Percentiles rank a stretch among this genome's conserved stretches.
Conservation (phyloP, 1,140 invertebrate genomes). For the Drosophila ohnishii region DNA sequence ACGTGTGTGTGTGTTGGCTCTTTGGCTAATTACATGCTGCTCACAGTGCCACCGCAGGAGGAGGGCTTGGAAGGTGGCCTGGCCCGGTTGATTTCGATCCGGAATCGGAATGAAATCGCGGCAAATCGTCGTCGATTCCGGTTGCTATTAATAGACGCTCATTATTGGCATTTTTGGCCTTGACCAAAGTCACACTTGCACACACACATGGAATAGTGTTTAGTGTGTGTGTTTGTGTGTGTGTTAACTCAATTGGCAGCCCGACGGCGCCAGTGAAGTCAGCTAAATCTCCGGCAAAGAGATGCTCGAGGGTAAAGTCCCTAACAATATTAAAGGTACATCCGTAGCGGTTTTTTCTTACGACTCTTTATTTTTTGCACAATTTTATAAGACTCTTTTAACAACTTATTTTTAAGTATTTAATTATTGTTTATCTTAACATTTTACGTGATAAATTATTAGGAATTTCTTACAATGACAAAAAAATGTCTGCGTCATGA, state of each 20-base stretch:
- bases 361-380: no score
- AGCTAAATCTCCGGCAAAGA: slow-evolving; percentile 16
- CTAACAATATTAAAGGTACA: not conserved
- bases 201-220: slow-evolving; percentile 2
- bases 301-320: not conserved
- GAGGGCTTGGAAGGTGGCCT: not conserved
- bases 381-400: no score
- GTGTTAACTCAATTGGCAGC: slow-evolving; percentile 48
- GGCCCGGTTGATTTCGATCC: slow-evolving; percentile 15
- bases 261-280: slow-evolving; percentile 44
- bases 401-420: not conserved
- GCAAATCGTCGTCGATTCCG: slow-evolving; percentile 37
- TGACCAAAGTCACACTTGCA: slow-evolving; percentile 48
- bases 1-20: slow-evolving; percentile 28
- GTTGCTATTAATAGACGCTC: slow-evolving; percentile 61
- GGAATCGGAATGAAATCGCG: slow-evolving; percentile 52
- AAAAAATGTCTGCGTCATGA: slow-evolving; percentile 3
- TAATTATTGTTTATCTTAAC: not conserved
- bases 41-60: slow-evolving; percentile 14
- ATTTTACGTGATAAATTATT: slow-evolving; percentile 5
- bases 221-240: slow-evolving; percentile 14
- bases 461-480: not conserved
- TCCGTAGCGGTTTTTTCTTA: no score
- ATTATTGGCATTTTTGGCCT: slow-evolving; percentile 67
- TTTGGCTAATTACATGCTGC: slow-evolving; percentile 60